Evolutionary conservation across 2,797 vertebrate species (phyloP), one percentile per base, ranked within the genome.

Genomic region (Sebastes trivittatus): DNA sequence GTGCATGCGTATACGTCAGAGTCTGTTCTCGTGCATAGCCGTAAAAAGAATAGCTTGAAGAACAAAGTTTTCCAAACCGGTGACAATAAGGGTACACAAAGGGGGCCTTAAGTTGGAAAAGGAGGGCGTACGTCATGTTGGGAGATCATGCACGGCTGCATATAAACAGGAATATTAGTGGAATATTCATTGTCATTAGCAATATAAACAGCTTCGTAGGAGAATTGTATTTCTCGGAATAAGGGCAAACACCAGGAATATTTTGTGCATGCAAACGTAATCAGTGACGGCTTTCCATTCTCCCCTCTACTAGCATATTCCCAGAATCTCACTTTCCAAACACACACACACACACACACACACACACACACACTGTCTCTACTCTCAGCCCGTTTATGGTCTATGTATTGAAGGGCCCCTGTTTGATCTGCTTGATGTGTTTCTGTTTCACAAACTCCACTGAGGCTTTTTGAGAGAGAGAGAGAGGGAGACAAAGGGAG

Each of bases 401-500:
- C 55, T 69, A 7, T 4, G 13, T 63, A 76, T 25, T 56, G 69
- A 73, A 63, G 46, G 67, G 56, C 62, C 61, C 8, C 34, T 16
- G 78, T 85, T 88, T 87, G 74, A 88, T 87, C 74, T 78, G 58
- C 61, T 62, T 72, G 72, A 72, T 76, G 61, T 71, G 69, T 87
- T 78, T 83, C 75, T 74, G 46, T 71, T 86, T 80, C 64, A 58
- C 67, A 34, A 56, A 69, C 80, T 72, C 61, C 60, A 81, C 66
- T 46, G 77, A 27, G 81, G 55, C 49, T 79, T 73, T 75, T 30
- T n/a, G 46, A 82, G 18, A 14, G 63, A 58, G 64, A 38, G 69
- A n/a, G 38, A 46, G 42, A 42, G 38, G 3, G 54, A 7, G 2
- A 16, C 32, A 56, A 63, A 16, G 2, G 46, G 32, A 25, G 75